Evolutionary conservation across 2,797 vertebrate genomes (phyloP).

Genomic region (Myotis vivesi): DNA sequence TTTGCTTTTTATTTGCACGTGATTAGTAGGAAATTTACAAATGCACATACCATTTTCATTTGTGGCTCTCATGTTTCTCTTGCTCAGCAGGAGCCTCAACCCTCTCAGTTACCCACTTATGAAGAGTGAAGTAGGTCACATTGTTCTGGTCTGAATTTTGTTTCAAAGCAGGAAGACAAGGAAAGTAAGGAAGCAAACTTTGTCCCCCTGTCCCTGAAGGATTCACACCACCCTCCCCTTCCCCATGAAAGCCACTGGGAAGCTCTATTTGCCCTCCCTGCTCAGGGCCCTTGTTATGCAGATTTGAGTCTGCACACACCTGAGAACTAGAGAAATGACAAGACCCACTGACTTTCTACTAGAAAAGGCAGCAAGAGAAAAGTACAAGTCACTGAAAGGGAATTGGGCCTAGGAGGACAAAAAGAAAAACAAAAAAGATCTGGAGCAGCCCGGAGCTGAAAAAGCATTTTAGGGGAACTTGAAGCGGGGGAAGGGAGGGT

Average conservation of each 20-base stretch:
- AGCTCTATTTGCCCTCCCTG: background rate
- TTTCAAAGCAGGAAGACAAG: background rate
- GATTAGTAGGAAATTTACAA: background rate
- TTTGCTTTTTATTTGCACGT: constrained; percentile 4
- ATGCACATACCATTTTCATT: background rate
- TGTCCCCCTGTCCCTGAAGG: too few species aligned
- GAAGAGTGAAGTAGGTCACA: background rate
- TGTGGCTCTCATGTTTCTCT: background rate
- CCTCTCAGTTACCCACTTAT: background rate
- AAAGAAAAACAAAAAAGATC: background rate
- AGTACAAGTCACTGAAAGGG: background rate
- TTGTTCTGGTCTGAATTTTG: background rate
- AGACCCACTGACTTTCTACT: background rate
- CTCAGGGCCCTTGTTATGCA: background rate
- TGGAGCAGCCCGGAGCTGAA: background rate
- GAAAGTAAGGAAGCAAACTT: background rate
- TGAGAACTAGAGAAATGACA: background rate
- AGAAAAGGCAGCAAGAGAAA: background rate
- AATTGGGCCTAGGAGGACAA: background rate
- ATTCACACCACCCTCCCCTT: too few species aligned
- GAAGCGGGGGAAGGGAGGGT: background rate
- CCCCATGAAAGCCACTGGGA: background rate
- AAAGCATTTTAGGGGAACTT: background rate
- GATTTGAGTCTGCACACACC: background rate
- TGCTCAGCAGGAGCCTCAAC: background rate